Base-by-base conservation (phyloP, 2,113 vertebrate genomes). In the Indicator maculatus region DNA sequence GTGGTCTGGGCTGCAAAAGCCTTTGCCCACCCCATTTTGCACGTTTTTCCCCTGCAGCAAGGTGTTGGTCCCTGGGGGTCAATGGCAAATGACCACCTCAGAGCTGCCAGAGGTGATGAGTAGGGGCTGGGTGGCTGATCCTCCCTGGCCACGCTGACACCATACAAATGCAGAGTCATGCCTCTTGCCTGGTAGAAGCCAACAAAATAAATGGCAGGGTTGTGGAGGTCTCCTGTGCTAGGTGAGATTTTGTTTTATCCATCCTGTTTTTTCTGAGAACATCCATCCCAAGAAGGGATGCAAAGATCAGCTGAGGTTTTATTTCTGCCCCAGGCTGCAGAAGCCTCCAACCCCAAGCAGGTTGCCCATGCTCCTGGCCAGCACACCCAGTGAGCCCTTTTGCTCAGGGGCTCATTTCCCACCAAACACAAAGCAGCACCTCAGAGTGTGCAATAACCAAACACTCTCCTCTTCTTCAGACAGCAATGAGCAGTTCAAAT, bases 11-110 rank as follows among this genome's bases (percentile, higher is more conserved):
- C 15, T 59, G 16, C 19, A 82, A 66, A 79, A 12, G 33, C 44
- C n/a, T 31, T 14, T 8, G 44, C 21, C 0, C 3, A 11, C 2
- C 38, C 6, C 15, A 8, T 23, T 38, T 28, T 31, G n/a, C 39
- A 21, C 60, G 18, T 33, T 30, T 52, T 80, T 2, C 16, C 26
- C 39, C 39, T 27, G 17, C 52, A 76, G 44, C 0, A 0, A 24
- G 17, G 17, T 36, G 31, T 36, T 67, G 27, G 21, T 50, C 6
- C 33, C 53, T 38, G 45, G 21, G 17, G 16, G 12, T 23, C 41
- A 56, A 39, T 8, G 45, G 45, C 24, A 47, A 79, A 24, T 9
- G 9, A 83, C 17, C 5, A 30, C 44, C 41, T 75, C 31, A 50
- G 28, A 69, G 14, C 38, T 56, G 12, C 27, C 0, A 0, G 60